A percentile compares a stretch with the other conserved stretches of the same genome.
phyloP scores from a whole-genome alignment of 1,140 invertebrate genomes.

The Magallana angulata region DNA sequence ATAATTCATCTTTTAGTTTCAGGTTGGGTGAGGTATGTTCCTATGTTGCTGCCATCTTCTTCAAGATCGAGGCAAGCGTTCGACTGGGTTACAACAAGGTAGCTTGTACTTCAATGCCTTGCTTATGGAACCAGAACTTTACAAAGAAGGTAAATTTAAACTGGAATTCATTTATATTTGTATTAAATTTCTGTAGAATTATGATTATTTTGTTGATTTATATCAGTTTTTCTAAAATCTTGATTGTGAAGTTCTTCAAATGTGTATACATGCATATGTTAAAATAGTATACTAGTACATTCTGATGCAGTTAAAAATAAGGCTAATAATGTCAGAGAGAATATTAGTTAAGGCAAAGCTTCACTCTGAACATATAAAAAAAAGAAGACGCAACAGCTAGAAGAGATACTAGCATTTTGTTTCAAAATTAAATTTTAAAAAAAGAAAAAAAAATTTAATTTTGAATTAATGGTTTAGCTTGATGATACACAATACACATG shows the following conservation, averaged over 20 bases:
- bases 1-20: conserved; percentile 14
- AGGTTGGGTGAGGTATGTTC: conserved; percentile 58
- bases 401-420: too few relatives aligned
- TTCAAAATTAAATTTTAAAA: too few relatives aligned
- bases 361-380: background rate
- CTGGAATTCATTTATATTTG: too few relatives aligned
- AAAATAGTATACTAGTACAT: too few relatives aligned
- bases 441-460: too few relatives aligned
- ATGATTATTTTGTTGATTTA: background rate
- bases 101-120: conserved; percentile 52
- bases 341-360: too few relatives aligned
- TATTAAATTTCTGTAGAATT: background rate
- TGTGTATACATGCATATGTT: too few relatives aligned
- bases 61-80: conserved; percentile 54
- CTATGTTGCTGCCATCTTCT: conserved; percentile 55
- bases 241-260: too few relatives aligned
- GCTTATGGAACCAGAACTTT: conserved; percentile 53
- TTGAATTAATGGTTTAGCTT: too few relatives aligned
- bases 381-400: background rate
- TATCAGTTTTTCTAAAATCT: background rate
- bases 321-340: too few relatives aligned
- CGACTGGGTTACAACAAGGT: conserved; percentile 47
- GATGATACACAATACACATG: background rate
- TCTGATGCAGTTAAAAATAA: too few relatives aligned
- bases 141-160: conserved; percentile 45